Conservation (phyloP, 2,888 invertebrate species). For the Polymixis flavicincta region DNA sequence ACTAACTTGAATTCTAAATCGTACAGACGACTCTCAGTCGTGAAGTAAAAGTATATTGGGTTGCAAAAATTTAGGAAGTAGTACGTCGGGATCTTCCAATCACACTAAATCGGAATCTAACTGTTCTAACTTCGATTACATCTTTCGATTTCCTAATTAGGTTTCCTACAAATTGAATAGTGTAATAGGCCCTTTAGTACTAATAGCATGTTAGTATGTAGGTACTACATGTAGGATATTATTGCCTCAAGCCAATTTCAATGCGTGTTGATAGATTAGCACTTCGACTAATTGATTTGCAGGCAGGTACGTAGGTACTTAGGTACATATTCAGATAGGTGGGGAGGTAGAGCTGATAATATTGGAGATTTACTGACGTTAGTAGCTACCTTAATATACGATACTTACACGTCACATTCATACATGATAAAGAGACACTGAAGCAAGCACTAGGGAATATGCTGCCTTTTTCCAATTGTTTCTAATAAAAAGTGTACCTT, state of each 20-base stretch:
- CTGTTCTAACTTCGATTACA: too few relatives aligned
- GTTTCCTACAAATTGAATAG: too few relatives aligned
- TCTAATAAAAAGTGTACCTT: background rate
- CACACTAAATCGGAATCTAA: too few relatives aligned
- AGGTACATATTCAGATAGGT: background rate
- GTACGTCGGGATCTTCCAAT: too few relatives aligned
- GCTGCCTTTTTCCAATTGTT: background rate
- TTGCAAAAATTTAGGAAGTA: too few relatives aligned
- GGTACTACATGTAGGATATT: background rate
- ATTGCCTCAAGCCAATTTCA: constrained; percentile 11
- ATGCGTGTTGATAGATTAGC: constrained; percentile 31
- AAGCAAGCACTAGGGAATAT: background rate
- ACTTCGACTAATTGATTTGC: constrained; percentile 28
- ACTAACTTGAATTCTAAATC: background rate
- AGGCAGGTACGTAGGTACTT: background rate
- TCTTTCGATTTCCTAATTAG: too few relatives aligned
- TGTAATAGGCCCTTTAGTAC: background rate
- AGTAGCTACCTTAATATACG: background rate
- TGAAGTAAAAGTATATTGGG: too few relatives aligned
- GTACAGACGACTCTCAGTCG: too few relatives aligned
- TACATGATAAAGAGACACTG: background rate
- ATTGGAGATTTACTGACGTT: background rate
- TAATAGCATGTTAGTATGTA: background rate
- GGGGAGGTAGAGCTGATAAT: background rate
- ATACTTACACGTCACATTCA: background rate